Evolutionary conservation across 2,797 vertebrate species (phyloP), one percentile per base, ranked within the genome.

Genomic region (Holocentrus rufus): DNA sequence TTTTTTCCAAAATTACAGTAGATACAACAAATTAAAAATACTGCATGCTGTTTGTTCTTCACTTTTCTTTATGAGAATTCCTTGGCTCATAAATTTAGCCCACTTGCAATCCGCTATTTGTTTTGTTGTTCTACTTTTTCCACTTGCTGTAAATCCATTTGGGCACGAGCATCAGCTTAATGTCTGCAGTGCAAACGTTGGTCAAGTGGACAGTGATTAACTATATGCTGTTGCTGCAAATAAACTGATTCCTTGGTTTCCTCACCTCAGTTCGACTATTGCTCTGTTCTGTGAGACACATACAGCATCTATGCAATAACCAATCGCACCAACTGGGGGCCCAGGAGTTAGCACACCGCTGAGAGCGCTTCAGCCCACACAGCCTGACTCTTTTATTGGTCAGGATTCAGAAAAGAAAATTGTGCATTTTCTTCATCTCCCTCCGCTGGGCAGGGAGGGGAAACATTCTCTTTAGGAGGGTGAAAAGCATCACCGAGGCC

Each of bases 401-500:
- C 58, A 53, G 10, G 7, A 23, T 74, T 74, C 10, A 7, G 69
- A 81, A 83, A 69, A 53, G 71, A 22, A 47, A 39, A 47, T 22
- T 60, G 69, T 54, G 74, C 57, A 39, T 15, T 58, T 4, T 34
- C 64, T 4, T 34, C 64, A 27, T 34, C 11, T 7, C 15, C 58
- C 50, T 11, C 4, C 8, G 17, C 57, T 59, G n/a, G 39, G 17
- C 14, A 65, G 56, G 71, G 34, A 46, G 64, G 58, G 58, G 52
- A 62, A 42, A 13, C 44, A 34, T 74, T 72, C 69, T 84, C 64
- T 74, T 71, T 39, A 58, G 83, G 64, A 83, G 80, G 81, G 85
- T 85, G 83, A 86, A 86, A 89, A 71, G 82, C 84, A 85, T 81
- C 83, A 74, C 79, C 3, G 73, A 62, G 68, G 77, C 79, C 82